phyloP scores from a whole-genome alignment of 2,888 invertebrate species.

The Conistra vaccinii region DNA sequence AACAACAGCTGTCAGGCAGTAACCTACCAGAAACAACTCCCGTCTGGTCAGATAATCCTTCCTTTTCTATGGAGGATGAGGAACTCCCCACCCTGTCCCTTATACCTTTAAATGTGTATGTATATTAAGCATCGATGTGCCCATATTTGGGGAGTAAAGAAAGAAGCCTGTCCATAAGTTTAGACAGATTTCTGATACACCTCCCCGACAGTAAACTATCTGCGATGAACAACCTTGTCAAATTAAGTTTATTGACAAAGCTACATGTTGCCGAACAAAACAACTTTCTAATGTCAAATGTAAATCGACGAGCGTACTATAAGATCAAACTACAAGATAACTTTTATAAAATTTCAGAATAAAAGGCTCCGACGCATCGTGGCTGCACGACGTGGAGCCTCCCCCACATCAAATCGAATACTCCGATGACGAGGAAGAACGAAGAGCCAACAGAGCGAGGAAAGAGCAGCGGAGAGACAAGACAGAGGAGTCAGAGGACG shows the following conservation, averaged over 20 bases:
- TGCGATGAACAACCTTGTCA: slow-evolving; percentile 73
- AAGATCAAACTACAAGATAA: not conserved
- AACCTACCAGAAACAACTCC: too few relatives aligned
- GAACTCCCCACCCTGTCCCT: not conserved
- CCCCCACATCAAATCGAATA: slow-evolving; percentile 94
- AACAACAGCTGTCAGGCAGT: not conserved
- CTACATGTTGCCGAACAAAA: slow-evolving; percentile 63
- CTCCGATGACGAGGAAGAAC: slow-evolving; percentile 97
- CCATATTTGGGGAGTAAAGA: slow-evolving; percentile 75
- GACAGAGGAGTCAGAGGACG: slow-evolving; percentile 74
- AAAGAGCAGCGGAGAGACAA: slow-evolving; percentile 76
- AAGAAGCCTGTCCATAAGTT: slow-evolving; percentile 74
- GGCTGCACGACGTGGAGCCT: slow-evolving; percentile 96
- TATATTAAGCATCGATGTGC: not conserved
- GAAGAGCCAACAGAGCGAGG: slow-evolving; percentile 84
- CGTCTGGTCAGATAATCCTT: not conserved
- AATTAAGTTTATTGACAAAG: slow-evolving; percentile 67
- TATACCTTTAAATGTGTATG: not conserved
- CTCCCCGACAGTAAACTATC: slow-evolving; percentile 77
- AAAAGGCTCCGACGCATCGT: slow-evolving; percentile 97
- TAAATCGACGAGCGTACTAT: not conserved
- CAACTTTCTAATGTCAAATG: not conserved
- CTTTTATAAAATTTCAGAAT: slow-evolving; percentile 86
- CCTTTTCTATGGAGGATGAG: not conserved
- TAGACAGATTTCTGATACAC: slow-evolving; percentile 80